Evolutionary conservation across 2,113 vertebrate species (phyloP).

Genomic region (Scomber colias): DNA sequence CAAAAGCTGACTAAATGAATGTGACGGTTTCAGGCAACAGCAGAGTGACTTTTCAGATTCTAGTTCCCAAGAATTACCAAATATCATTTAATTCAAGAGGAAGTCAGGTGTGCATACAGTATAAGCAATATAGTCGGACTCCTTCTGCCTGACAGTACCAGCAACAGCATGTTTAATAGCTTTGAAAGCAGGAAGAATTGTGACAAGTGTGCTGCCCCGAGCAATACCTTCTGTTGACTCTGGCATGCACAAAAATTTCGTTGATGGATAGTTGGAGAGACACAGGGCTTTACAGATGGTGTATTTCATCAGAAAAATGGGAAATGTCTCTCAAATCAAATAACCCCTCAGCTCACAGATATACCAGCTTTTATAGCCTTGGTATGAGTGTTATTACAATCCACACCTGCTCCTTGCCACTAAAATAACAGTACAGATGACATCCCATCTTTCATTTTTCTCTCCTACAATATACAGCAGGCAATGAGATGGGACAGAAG

Average conservation of each 20-base stretch:
- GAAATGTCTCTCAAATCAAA: constrained; percentile 50
- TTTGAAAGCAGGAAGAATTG: constrained; percentile 35
- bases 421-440: constrained; percentile 38
- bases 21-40: background rate
- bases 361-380: constrained; percentile 9
- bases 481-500: background rate
- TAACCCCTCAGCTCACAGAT: background rate
- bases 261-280: constrained; percentile 40
- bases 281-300: constrained; percentile 28
- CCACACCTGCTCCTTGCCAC: constrained; percentile 67
- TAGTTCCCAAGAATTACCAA: background rate
- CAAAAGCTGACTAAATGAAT: constrained; percentile 29
- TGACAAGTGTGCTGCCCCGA: constrained; percentile 38
- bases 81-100: background rate
- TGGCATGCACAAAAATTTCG: constrained; percentile 32
- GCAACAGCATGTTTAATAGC: constrained; percentile 41
- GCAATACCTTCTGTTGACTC: constrained; percentile 55
- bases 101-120: background rate
- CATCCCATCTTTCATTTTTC: constrained; percentile 31
- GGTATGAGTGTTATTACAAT: constrained; percentile 25
- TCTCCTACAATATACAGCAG: background rate
- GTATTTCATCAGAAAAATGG: constrained; percentile 52
- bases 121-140: constrained; percentile 13
- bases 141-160: constrained; percentile 24
- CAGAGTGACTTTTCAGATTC: background rate